These are phyloP conservation scores for Merodon equestris DNA, from an alignment of 2,888 invertebrate species.

Conservation along the genomic window DNA sequence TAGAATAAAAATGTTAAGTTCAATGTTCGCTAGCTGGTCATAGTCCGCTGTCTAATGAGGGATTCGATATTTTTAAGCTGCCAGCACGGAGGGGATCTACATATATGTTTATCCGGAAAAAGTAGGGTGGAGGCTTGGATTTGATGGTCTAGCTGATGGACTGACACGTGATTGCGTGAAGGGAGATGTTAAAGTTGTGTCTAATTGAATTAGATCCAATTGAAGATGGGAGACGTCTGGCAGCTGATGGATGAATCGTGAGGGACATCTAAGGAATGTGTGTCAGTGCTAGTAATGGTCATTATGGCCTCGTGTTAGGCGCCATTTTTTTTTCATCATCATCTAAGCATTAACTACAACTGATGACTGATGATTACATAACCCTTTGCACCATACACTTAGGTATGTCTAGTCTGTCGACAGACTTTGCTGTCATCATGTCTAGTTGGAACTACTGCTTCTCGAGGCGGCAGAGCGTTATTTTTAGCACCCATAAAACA, in stretches of 20 bases:
- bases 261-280: no score
- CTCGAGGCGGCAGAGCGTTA: no score
- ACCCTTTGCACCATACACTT: no score
- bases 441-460: no score
- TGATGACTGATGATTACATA: no score
- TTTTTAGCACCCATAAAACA: no score
- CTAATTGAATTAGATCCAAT: slow-evolving; percentile 30
- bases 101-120: not conserved
- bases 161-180: slow-evolving; percentile 25
- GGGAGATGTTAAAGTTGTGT: slow-evolving; percentile 26
- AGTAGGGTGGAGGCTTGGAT: not conserved
- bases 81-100: not conserved
- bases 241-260: not conserved
- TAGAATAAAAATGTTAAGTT: slow-evolving; percentile 44
- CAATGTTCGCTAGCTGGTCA: slow-evolving; percentile 61
- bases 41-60: slow-evolving; percentile 56
- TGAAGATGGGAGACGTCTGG: not conserved
- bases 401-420: no score
- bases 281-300: no score
- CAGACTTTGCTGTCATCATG: no score
- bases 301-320: no score
- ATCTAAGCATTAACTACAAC: no score
- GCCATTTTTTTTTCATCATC: no score
- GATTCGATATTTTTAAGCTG: slow-evolving; percentile 9
- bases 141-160: slow-evolving; percentile 2